Base-by-base conservation (phyloP, 2,113 vertebrate species). In the Brachirus orientalis region DNA sequence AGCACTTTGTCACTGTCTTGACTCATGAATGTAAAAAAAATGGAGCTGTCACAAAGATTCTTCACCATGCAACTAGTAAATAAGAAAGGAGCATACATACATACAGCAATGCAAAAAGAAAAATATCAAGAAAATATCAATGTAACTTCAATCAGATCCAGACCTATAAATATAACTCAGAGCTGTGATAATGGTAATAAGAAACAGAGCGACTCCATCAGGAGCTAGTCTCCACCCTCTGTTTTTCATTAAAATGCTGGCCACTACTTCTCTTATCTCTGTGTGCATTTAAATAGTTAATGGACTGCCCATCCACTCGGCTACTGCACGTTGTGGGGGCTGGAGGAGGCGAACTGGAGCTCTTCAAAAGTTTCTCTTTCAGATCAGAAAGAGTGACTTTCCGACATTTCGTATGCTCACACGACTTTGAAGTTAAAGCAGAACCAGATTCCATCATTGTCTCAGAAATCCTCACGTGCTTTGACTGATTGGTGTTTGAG, bases 261-360 rank as follows among this genome's bases (percentile, higher is more conserved):
- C 86, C 80, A 84, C 84, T 82, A 36, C 80, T 81, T 77, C 84
- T 89, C 81, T 77, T 79, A 86, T 88, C 88, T 87, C 88, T 69
- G 77, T 86, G 86, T 89, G 87, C 86, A 86, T 88, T 83, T 93
- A 84, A 92, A 93, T 92, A 90, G 90, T 93, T 93, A 92, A 92
- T 92, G 90, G 77, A 86, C 85, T 75, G 82, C 82, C 86, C 85
- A 72, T 82, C 61, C 71, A 63, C 84, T 81, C 80, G 55, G 83
- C 90, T 88, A 89, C 89, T 82, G 88, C 88, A 89, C 66, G 80
- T 51, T 69, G 67, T 72, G 65, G 35, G 66, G 45, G 48, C 36
- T 36, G 41, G 44, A 60, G 57, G 75, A 77, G 79, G 80, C 0
- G 6, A 47, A 38, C 28, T 67, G 75, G 38, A 58, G 67, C 51